phyloP scores from a whole-genome alignment of 1,140 invertebrate genomes.

The Caenorhabditis briggsae region DNA sequence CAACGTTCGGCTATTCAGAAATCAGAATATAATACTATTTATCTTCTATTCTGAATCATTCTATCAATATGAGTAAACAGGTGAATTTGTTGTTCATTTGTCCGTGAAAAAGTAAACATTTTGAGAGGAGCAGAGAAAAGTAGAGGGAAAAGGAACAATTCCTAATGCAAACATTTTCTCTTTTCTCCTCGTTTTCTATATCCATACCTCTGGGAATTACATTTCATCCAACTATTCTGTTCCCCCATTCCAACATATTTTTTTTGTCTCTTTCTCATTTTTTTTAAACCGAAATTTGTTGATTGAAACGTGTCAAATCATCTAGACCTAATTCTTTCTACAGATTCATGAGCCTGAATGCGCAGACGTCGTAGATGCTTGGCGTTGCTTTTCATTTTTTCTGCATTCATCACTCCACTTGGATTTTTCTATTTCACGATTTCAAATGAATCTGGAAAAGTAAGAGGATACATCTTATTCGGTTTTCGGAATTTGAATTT shows the following conservation, averaged over 20 bases:
- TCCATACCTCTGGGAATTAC: constrained; percentile 33
- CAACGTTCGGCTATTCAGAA: too few species aligned
- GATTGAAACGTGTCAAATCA: neutral
- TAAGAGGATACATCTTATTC: too few species aligned
- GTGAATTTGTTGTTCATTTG: constrained; percentile 20
- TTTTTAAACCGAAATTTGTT: neutral
- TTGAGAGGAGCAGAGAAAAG: neutral
- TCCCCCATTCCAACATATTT: too few species aligned
- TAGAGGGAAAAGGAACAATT: constrained; percentile 11
- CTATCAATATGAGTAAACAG: neutral
- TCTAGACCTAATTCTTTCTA: neutral
- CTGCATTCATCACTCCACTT: constrained; percentile 10
- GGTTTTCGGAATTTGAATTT: too few species aligned
- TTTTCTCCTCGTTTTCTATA: neutral
- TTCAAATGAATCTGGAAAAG: neutral
- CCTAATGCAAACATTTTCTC: constrained; percentile 25
- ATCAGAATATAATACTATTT: too few species aligned
- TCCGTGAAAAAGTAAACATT: constrained; percentile 44
- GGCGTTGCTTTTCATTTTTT: constrained; percentile 6
- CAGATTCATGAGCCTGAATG: constrained; percentile 28
- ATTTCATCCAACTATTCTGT: constrained; percentile 1
- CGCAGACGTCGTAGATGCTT: constrained; percentile 4
- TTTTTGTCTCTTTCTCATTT: neutral
- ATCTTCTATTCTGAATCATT: neutral
- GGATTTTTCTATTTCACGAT: constrained; percentile 47